Percentiles rank a stretch among this genome's conserved stretches.
These are phyloP conservation scores for Cyanoramphus novaezelandiae DNA, from an alignment of 2,113 vertebrate genomes.

Conservation along the genomic window DNA sequence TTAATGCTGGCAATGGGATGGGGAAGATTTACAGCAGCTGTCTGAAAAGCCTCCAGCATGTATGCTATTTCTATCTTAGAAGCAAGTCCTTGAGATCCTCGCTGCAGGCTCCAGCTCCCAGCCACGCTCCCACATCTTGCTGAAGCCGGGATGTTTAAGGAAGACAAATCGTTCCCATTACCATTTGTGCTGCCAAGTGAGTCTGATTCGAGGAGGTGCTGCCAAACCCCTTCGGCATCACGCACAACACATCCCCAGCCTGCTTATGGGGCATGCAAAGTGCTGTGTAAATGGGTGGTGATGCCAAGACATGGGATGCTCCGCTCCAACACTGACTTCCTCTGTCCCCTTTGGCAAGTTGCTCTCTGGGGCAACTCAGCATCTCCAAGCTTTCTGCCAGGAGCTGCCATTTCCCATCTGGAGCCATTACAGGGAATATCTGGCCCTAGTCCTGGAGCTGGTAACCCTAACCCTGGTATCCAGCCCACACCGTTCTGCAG, in stretches of 20 bases:
- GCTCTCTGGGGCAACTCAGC: not conserved
- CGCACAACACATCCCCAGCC: not conserved
- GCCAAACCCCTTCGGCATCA: not conserved
- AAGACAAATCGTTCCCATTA: not conserved
- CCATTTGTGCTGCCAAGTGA: not conserved
- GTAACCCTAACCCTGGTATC: not conserved
- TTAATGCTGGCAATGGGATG: not conserved
- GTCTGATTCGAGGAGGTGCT: not conserved
- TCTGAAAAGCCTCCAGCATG: not conserved
- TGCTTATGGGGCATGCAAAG: not conserved
- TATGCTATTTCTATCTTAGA: not conserved
- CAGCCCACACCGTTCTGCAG: not conserved
- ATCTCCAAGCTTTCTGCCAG: not conserved
- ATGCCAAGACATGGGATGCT: not conserved
- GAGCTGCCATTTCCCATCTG: accelerated
- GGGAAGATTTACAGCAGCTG: not conserved
- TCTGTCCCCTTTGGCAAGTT: not conserved
- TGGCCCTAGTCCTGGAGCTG: not conserved
- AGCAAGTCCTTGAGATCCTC: not conserved
- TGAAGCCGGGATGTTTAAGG: not conserved
- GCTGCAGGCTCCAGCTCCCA: not conserved
- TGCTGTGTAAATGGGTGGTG: accelerated
- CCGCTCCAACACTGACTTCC: not conserved
- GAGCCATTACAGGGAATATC: not conserved
- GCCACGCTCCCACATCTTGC: not conserved